Percentiles rank a stretch among this genome's conserved stretches.
phyloP scores from a whole-genome alignment of 2,113 vertebrate species.

The Picathartes gymnocephalus region DNA sequence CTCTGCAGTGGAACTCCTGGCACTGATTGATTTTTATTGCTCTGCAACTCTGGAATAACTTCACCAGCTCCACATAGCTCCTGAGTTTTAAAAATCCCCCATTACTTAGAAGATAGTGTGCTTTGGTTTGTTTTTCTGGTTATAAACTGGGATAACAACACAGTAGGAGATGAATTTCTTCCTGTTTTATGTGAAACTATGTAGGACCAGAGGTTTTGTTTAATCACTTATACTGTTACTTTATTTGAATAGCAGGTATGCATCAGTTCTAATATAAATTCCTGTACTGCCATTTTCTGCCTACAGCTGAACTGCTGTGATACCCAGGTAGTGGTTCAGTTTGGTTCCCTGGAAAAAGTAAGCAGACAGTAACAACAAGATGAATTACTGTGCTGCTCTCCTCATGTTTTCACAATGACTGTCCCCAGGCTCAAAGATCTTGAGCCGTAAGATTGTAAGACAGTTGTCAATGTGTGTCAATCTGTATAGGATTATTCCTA shows the following conservation, averaged over 20 bases:
- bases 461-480: neutral
- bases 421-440: neutral
- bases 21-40: neutral
- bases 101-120: neutral
- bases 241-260: neutral
- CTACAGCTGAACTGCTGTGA: neutral
- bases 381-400: neutral
- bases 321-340: neutral
- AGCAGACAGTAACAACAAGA: neutral
- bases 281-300: neutral
- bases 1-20: neutral
- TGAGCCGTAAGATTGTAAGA: neutral
- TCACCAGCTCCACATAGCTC: neutral
- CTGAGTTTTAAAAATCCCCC: neutral
- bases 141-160: neutral
- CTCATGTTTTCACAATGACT: neutral
- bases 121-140: neutral
- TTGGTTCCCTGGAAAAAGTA: neutral
- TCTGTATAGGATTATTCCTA: neutral
- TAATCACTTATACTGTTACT: neutral
- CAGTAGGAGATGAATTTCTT: neutral
- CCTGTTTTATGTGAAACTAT: neutral
- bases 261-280: neutral
- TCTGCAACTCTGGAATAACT: neutral
- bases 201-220: neutral